These are phyloP conservation scores for Aplochiton taeniatus DNA, from an alignment of 2,797 vertebrate species.

Conservation along the genomic window DNA sequence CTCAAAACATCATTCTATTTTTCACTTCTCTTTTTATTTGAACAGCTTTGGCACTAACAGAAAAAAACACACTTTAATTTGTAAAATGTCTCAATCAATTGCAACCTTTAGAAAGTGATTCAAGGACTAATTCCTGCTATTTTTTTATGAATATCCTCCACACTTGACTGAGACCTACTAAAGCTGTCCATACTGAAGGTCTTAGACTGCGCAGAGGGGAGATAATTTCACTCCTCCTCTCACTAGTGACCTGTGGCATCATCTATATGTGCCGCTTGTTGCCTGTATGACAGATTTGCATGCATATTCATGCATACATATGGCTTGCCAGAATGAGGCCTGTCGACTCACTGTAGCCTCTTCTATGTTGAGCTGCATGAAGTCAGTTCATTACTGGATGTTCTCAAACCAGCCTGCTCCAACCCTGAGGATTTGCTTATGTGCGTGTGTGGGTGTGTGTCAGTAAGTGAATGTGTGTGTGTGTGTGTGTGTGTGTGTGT, in stretches of 20 bases:
- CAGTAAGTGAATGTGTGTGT: constrained; percentile 17
- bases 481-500: constrained; percentile 17
- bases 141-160: constrained; percentile 44
- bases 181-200: constrained; percentile 50
- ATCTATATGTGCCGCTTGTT: constrained; percentile 66
- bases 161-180: constrained; percentile 61
- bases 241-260: constrained; percentile 74
- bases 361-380: constrained; percentile 42
- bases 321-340: constrained; percentile 73
- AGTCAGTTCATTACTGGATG: constrained; percentile 67
- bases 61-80: constrained; percentile 28
- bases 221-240: constrained; percentile 70
- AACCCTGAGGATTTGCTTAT: constrained; percentile 53
- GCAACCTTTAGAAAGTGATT: constrained; percentile 65
- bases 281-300: constrained; percentile 76
- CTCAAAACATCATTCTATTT: too few relatives aligned
- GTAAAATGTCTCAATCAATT: constrained; percentile 65
- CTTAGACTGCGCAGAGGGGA: constrained; percentile 65
- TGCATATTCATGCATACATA: constrained; percentile 82
- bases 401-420: constrained; percentile 56
- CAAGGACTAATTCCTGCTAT: constrained; percentile 59
- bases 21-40: constrained; percentile 2
- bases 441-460: constrained; percentile 9
- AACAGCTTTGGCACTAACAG: constrained; percentile 15
- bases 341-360: constrained; percentile 66